Evolutionary conservation across 53 echinoderm and acorn worm species (phyloP), one percentile per base, ranked within the genome.

Genomic region (Arbacia lixula): DNA sequence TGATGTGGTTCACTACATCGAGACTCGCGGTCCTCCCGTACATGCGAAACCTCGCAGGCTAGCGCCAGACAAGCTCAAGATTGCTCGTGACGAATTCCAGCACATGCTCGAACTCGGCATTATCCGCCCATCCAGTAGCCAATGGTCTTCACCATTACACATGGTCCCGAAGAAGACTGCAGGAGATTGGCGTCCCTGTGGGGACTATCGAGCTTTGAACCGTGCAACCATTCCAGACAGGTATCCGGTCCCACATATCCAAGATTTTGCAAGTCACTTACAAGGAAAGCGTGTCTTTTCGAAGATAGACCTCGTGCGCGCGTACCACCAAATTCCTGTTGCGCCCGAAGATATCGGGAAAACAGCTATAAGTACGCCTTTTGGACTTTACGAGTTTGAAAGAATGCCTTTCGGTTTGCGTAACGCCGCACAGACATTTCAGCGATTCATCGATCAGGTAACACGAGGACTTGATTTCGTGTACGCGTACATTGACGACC

Each of bases 381-480:
- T 88, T 36, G 81, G 85, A 27, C 49, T 88, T 12, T 91, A 61
- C 32, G 87, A 91, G 51, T 91, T 88, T 76, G 33, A 61, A 2
- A 68, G 80, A 4, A 91, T 91, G 91, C 88, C 91, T 12, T 91
- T 91, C 42, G 90, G 86, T 22, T 33, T 88, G 28, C 56, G 87
- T 19, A 91, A 87, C 33, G 72, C 88, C 0, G 88, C 88, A 29
- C 88, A 88, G 49, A 71, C 83, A 4, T 88, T 88, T 35, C 72
- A 88, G 14, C 43, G 88, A 1, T 88, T 88, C 53, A 84, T 84
- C 3, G 88, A 84, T 50, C 72, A 84, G 21, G 75, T 88, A 10
- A 60, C 40, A 10, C 66, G 84, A 19, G 88, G 88, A 27, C 19
- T 78, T 8, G 17, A 22, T 12, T 66, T 61, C 20, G 78, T 78